phyloP scores from a whole-genome alignment of 37 sponge, comb jelly and placozoan species.

The Petrosia ficiformis region DNA sequence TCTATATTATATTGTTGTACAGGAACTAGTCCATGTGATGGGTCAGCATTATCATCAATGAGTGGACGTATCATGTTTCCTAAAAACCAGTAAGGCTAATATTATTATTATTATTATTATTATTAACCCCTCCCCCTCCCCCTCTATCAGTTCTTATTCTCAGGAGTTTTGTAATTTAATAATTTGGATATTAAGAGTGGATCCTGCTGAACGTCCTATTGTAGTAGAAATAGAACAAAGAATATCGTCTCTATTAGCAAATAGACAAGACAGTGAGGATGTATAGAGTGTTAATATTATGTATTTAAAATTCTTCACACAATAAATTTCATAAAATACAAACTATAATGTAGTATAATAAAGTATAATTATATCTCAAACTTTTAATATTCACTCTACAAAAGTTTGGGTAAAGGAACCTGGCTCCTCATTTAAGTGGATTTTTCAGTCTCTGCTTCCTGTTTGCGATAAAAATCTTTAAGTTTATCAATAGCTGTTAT shows the following conservation, averaged over 20 bases:
- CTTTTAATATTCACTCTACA: too few species aligned
- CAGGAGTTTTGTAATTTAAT: conserved; percentile 64
- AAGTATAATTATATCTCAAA: too few species aligned
- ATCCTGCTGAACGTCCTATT: conserved; percentile 41
- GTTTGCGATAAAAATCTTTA: conserved; percentile 14
- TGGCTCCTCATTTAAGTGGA: too few species aligned
- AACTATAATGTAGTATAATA: too few species aligned
- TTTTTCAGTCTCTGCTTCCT: too few species aligned
- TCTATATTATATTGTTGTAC: background rate
- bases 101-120: background rate
- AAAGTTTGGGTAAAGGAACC: too few species aligned
- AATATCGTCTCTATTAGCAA: background rate
- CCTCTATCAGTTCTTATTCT: conserved; percentile 27
- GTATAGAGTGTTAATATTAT: too few species aligned
- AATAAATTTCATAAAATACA: too few species aligned
- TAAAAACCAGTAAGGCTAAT: conserved; percentile 53
- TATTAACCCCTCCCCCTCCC: background rate
- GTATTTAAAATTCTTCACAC: background rate
- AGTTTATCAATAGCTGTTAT: conserved; percentile 49
- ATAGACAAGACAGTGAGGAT: too few species aligned
- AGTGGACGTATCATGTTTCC: conserved; percentile 86
- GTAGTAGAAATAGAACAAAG: conserved; percentile 21
- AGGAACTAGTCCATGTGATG: conserved; percentile 85
- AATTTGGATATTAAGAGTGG: conserved; percentile 42
- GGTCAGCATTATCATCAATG: conserved; percentile 76